A percentile compares a stretch with the other conserved stretches of the same genome.
These are phyloP conservation scores for Benthochromis sp. DNA, from an alignment of 2,113 vertebrate species.

Conservation along the genomic window DNA sequence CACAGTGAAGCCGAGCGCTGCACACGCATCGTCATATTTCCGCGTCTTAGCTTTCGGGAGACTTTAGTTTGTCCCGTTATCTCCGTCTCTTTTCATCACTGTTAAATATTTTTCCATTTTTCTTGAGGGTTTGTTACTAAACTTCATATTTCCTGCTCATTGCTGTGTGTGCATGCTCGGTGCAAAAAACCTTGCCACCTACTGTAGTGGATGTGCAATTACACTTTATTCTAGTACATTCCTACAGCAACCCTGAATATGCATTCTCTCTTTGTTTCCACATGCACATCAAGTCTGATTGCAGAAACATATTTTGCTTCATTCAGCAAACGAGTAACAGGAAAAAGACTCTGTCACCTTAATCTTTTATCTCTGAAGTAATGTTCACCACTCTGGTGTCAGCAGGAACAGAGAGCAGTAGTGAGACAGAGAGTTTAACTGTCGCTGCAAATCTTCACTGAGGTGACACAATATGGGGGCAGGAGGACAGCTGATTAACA, in stretches of 20 bases:
- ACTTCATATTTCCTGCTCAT: rapidly evolving
- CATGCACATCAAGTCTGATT: conserved; percentile 25
- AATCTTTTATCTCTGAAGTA: neutral
- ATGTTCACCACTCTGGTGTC: conserved; percentile 13
- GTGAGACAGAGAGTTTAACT: neutral
- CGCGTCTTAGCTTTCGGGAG: neutral
- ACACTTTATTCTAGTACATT: neutral
- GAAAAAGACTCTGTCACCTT: conserved; percentile 41
- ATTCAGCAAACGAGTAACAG: conserved; percentile 20
- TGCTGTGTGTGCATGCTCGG: rapidly evolving
- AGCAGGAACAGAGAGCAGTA: neutral
- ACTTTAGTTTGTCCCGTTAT: neutral
- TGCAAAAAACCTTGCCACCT: neutral
- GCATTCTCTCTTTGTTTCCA: neutral
- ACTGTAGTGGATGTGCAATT: neutral
- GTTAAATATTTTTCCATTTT: neutral
- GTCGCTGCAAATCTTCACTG: conserved; percentile 27
- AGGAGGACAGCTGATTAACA: conserved; percentile 53
- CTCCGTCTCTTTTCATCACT: neutral
- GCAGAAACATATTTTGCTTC: conserved; percentile 10
- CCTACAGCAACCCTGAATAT: neutral
- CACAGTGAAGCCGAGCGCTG: neutral
- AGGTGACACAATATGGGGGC: conserved; percentile 29
- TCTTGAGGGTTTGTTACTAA: rapidly evolving
- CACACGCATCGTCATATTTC: rapidly evolving